Evolutionary conservation across 2,797 vertebrate species (phyloP).

Genomic region (Acanthopagrus latus): DNA sequence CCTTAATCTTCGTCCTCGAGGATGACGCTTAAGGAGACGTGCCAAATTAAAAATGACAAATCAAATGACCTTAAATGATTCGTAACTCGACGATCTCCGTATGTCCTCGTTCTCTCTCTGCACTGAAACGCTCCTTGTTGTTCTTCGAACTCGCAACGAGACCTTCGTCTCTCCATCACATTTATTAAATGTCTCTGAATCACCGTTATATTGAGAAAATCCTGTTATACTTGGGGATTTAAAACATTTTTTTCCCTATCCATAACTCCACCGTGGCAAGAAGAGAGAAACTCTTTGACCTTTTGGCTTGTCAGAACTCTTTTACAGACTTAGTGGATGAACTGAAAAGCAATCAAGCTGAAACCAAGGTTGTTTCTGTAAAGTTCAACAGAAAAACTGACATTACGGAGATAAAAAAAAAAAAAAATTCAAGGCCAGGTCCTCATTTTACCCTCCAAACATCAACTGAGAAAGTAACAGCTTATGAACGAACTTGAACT

Average conservation of each 20-base stretch:
- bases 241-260: neutral
- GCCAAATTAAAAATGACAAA: conserved; percentile 58
- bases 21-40: conserved; percentile 40
- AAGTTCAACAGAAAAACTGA: neutral
- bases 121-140: conserved; percentile 13
- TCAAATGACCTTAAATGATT: conserved; percentile 51
- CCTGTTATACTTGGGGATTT: neutral
- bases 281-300: neutral
- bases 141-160: conserved; percentile 1
- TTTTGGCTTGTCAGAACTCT: conserved; percentile 15
- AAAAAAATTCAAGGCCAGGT: neutral
- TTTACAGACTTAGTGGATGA: conserved; percentile 10
- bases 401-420: neutral
- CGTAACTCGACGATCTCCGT: conserved; percentile 17
- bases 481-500: too few species aligned
- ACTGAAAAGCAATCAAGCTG: neutral
- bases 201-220: neutral
- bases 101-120: neutral
- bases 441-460: neutral
- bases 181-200: neutral
- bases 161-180: conserved; percentile 6
- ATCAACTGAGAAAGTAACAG: conserved; percentile 1
- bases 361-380: conserved; percentile 11
- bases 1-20: conserved; percentile 51
- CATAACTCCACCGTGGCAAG: neutral